Conservation (phyloP, 92 coral and sea anemone genomes). For the Metridium senile region DNA sequence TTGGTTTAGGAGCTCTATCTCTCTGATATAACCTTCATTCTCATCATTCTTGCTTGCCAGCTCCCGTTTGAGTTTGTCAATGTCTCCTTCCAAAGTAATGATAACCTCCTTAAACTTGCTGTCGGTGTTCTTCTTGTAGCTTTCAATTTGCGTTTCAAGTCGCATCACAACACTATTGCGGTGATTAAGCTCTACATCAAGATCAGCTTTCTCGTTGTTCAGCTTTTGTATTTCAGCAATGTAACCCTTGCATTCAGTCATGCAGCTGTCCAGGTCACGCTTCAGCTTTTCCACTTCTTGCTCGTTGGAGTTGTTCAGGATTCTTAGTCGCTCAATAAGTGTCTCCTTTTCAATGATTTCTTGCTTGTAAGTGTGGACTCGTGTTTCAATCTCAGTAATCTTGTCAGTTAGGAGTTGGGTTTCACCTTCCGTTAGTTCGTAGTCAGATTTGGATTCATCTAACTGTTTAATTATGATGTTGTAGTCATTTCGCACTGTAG, state of each 20-base stretch:
- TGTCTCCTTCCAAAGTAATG: constrained; percentile 60
- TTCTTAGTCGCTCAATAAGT: constrained; percentile 77
- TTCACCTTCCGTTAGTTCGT: constrained; percentile 68
- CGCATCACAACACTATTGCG: constrained; percentile 62
- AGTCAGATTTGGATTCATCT: constrained; percentile 71
- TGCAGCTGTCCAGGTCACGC: constrained; percentile 75
- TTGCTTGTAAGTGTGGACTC: constrained; percentile 73
- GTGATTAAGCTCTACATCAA: constrained; percentile 81
- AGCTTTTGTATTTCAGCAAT: constrained; percentile 77
- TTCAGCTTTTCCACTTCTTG: constrained; percentile 93
- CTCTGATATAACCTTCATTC: constrained; percentile 81
- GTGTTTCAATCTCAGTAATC: constrained; percentile 72
- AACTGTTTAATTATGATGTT: constrained; percentile 64
- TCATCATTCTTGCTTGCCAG: constrained; percentile 62
- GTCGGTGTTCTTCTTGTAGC: constrained; percentile 76
- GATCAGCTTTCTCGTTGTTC: constrained; percentile 77
- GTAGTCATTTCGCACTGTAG: constrained; percentile 76
- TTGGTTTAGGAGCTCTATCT: constrained; percentile 77
- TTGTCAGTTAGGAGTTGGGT: constrained; percentile 63
- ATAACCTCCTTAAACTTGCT: constrained; percentile 57
- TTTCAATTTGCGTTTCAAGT: constrained; percentile 80
- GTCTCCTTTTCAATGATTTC: constrained; percentile 93
- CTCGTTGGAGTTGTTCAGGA: constrained; percentile 87
- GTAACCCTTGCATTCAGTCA: constrained; percentile 81
- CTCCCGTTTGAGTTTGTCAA: constrained; percentile 67